These are phyloP conservation scores for Drosophila cognata DNA, from an alignment of 2,888 invertebrate genomes.

Conservation along the genomic window DNA sequence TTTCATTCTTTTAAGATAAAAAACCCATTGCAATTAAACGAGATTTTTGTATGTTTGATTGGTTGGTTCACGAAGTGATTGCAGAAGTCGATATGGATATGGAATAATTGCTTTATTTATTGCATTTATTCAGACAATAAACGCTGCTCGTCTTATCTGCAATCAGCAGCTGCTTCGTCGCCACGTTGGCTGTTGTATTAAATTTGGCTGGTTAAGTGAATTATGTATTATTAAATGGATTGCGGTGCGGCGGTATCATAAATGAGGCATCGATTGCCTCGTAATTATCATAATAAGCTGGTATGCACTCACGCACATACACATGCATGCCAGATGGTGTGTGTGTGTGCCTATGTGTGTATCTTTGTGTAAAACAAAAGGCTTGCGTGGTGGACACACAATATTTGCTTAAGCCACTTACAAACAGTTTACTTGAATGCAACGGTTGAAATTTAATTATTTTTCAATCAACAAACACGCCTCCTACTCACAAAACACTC, in stretches of 20 bases:
- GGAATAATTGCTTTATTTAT: not conserved
- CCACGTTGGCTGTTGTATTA: not conserved
- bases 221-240: constrained; percentile 59
- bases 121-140: constrained; percentile 9
- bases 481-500: not conserved
- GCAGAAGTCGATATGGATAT: not conserved
- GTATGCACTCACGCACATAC: constrained; percentile 8
- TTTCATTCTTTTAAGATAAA: not conserved
- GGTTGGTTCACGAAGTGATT: not conserved
- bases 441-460: constrained; percentile 27
- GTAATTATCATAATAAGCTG: constrained; percentile 65
- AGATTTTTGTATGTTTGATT: not conserved
- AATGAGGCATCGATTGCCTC: constrained; percentile 57
- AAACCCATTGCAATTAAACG: not conserved
- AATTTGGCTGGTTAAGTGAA: constrained; percentile 45
- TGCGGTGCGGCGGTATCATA: constrained; percentile 42
- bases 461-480: constrained; percentile 31
- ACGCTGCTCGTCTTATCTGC: constrained; percentile 27
- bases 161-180: constrained; percentile 33
- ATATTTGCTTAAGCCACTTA: constrained; percentile 36
- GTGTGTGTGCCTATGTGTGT: not conserved
- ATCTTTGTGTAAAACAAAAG: constrained; percentile 17
- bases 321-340: not conserved
- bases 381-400: constrained; percentile 28
- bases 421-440: constrained; percentile 23